These are phyloP conservation scores for Amblyteles armatorius DNA, from an alignment of 2,888 invertebrate genomes.

Conservation along the genomic window DNA sequence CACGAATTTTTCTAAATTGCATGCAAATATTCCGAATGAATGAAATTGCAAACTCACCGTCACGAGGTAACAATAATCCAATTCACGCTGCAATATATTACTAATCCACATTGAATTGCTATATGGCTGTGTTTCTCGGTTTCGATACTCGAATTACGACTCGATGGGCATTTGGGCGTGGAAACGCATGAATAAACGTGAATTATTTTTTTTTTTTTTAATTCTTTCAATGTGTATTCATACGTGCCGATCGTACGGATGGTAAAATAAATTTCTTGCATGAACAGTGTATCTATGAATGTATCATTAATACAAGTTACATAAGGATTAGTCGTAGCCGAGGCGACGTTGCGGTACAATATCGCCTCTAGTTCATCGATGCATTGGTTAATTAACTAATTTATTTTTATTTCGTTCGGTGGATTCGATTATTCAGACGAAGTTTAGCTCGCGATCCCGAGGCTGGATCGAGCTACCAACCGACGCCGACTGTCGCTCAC, in stretches of 20 bases:
- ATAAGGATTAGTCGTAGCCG: background rate
- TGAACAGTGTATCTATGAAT: background rate
- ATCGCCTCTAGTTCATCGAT: constrained; percentile 5
- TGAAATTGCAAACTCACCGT: background rate
- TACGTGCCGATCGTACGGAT: background rate
- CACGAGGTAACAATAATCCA: background rate
- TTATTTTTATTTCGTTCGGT: constrained; percentile 71
- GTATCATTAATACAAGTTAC: background rate
- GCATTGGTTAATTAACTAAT: background rate
- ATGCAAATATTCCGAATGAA: background rate
- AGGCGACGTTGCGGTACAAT: background rate
- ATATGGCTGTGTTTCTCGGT: constrained; percentile 18
- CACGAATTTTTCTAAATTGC: background rate
- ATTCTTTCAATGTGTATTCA: background rate
- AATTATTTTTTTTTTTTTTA: background rate
- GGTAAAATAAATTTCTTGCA: constrained; percentile 16
- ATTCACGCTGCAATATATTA: constrained; percentile 1
- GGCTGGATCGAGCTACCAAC: constrained; percentile 91
- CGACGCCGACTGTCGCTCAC: constrained; percentile 86
- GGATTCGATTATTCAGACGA: constrained; percentile 86
- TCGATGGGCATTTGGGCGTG: background rate
- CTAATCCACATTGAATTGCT: background rate
- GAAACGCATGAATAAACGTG: background rate
- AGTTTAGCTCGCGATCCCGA: constrained; percentile 92
- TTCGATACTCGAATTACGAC: background rate